These are phyloP conservation scores for Pseudorhombus dupliciocellatus DNA, from an alignment of 2,113 vertebrate species.

Conservation along the genomic window DNA sequence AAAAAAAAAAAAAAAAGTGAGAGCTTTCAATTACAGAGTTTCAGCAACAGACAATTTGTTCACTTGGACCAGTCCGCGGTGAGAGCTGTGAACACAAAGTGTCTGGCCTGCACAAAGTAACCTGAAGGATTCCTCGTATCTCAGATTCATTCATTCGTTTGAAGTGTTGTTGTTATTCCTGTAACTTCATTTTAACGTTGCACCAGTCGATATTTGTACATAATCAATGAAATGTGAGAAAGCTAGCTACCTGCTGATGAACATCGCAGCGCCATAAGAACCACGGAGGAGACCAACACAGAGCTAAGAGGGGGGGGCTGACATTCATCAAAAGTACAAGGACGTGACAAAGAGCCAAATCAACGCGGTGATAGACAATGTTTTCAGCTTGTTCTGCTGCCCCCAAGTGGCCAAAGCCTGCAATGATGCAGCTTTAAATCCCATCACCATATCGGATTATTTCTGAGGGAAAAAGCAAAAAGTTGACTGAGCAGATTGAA, in stretches of 20 bases:
- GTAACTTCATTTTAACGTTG: conserved; percentile 26
- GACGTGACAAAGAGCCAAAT: too few species aligned
- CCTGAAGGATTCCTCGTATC: conserved; percentile 18
- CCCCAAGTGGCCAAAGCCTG: not conserved
- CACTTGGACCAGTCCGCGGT: conserved; percentile 13
- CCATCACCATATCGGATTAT: not conserved
- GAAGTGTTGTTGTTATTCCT: not conserved
- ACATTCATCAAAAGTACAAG: not conserved
- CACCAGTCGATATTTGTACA: conserved; percentile 16
- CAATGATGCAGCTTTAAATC: conserved; percentile 26
- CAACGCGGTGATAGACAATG: not conserved
- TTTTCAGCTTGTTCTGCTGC: not conserved
- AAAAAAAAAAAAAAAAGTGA: conserved; percentile 33
- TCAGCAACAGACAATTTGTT: conserved; percentile 35
- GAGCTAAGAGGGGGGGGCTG: not conserved
- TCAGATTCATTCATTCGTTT: conserved; percentile 9
- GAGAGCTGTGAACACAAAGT: conserved; percentile 8
- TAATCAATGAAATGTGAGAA: not conserved
- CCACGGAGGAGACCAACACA: conserved; percentile 1
- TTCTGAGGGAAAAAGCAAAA: conserved; percentile 1
- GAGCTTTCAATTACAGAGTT: conserved; percentile 38
- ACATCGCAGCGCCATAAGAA: not conserved
- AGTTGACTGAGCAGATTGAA: conserved; percentile 1
- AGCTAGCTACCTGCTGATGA: not conserved
- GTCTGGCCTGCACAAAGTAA: conserved; percentile 24